Conservation (phyloP, 2,888 invertebrate species). For the Caenorhabditis doughertyi region DNA sequence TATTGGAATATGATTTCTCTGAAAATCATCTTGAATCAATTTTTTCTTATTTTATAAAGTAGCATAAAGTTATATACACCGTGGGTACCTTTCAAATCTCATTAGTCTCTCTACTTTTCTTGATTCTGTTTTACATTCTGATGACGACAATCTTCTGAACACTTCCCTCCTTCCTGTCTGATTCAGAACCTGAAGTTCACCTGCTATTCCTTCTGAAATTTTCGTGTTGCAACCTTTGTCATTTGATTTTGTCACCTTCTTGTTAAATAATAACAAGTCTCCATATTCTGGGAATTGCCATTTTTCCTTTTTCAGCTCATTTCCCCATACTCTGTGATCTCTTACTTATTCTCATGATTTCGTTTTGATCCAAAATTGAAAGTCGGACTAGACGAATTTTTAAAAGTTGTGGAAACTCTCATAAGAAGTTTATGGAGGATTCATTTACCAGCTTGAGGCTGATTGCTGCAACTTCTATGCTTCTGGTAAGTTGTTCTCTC, state of each 20-base stretch:
- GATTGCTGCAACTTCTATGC: slow-evolving; percentile 30
- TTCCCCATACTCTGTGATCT: background rate
- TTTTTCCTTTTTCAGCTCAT: slow-evolving; percentile 16
- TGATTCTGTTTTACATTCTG: background rate
- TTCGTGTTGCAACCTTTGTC: background rate
- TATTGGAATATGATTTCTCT: no score
- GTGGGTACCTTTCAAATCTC: background rate
- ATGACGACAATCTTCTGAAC: background rate
- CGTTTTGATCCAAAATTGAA: background rate
- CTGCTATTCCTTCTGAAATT: slow-evolving; percentile 1
- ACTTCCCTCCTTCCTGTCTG: background rate
- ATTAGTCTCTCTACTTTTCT: background rate
- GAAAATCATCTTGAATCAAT: no score
- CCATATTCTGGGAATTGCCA: background rate
- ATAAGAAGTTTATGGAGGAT: slow-evolving; percentile 26
- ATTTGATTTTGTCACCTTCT: background rate
- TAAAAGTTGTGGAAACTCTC: background rate
- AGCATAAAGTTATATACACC: no score
- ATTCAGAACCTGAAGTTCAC: slow-evolving; percentile 10
- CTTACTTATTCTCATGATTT: background rate
- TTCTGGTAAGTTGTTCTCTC: slow-evolving; percentile 24
- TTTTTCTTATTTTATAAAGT: no score
- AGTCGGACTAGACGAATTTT: no score
- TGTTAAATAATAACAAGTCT: slow-evolving; percentile 1
- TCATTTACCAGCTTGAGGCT: slow-evolving; percentile 5